A percentile compares a stretch with the other conserved stretches of the same genome.
Conservation (phyloP, 1,140 invertebrate genomes). For the Halyomorpha halys region DNA sequence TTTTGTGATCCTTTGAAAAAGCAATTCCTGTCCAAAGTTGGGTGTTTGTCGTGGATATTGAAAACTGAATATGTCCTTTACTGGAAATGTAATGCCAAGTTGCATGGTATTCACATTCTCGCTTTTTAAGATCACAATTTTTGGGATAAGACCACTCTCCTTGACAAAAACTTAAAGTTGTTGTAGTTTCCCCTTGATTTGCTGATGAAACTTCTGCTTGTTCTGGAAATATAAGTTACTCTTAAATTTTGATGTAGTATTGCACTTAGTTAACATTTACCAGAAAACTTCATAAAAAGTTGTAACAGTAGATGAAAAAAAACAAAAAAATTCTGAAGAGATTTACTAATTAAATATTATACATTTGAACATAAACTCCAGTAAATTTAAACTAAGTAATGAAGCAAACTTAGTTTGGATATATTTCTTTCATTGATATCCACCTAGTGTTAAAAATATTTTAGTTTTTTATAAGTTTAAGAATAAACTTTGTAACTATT, state of each 20-base stretch:
- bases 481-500: too few relatives aligned
- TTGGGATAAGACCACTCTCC: constrained; percentile 68
- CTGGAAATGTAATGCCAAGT: constrained; percentile 71
- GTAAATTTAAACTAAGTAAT: too few relatives aligned
- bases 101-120: constrained; percentile 71
- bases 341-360: too few relatives aligned
- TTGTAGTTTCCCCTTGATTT: constrained; percentile 12
- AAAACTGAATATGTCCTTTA: constrained; percentile 73
- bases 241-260: not conserved
- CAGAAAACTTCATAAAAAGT: not conserved
- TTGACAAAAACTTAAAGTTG: constrained; percentile 42
- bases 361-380: too few relatives aligned
- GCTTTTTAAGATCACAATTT: constrained; percentile 53
- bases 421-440: too few relatives aligned
- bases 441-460: too few relatives aligned
- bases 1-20: constrained; percentile 75
- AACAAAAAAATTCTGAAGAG: too few relatives aligned
- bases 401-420: too few relatives aligned
- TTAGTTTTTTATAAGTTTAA: too few relatives aligned
- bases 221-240: constrained; percentile 8
- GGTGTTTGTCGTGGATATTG: constrained; percentile 67
- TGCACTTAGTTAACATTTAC: not conserved
- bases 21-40: constrained; percentile 89
- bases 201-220: constrained; percentile 4
- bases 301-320: too few relatives aligned